phyloP scores from a whole-genome alignment of 2,797 vertebrate genomes.

The Sebastes dallii region DNA sequence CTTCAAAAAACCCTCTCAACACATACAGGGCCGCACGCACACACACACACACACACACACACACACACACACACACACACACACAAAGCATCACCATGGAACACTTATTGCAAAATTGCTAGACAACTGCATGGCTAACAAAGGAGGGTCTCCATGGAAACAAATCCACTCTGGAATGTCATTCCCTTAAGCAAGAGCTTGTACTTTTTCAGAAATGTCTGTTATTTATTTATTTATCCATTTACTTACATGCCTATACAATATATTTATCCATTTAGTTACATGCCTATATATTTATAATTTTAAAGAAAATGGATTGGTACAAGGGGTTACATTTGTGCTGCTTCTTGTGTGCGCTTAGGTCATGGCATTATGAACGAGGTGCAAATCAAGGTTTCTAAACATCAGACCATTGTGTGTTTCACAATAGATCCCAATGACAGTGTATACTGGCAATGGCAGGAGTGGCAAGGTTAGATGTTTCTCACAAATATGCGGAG shows the following conservation, averaged over 20 bases:
- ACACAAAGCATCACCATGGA: neutral
- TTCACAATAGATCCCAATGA: slow-evolving; percentile 9
- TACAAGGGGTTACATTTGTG: neutral
- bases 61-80: neutral
- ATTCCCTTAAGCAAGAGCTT: slow-evolving; percentile 25
- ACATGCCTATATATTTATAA: neutral
- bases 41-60: neutral
- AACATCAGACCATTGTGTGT: neutral
- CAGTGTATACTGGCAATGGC: neutral
- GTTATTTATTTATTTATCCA: neutral
- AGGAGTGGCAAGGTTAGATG: neutral
- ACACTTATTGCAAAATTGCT: slow-evolving; percentile 44
- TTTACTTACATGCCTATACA: neutral
- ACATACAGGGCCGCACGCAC: neutral
- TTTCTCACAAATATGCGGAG: neutral
- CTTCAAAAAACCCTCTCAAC: slow-evolving; percentile 34
- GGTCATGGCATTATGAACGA: neutral
- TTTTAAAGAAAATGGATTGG: neutral
- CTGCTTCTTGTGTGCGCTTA: neutral
- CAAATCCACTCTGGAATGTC: slow-evolving; percentile 46
- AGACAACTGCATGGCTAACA: slow-evolving; percentile 57
- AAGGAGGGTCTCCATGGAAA: slow-evolving; percentile 63
- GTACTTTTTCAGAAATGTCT: slow-evolving; percentile 12
- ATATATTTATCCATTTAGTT: too few relatives aligned
- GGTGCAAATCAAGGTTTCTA: neutral